A percentile compares a stretch with the other conserved stretches of the same genome.
These are phyloP conservation scores for Rhinopomastus cyanomelas DNA, from an alignment of 2,113 vertebrate genomes.

Conservation along the genomic window DNA sequence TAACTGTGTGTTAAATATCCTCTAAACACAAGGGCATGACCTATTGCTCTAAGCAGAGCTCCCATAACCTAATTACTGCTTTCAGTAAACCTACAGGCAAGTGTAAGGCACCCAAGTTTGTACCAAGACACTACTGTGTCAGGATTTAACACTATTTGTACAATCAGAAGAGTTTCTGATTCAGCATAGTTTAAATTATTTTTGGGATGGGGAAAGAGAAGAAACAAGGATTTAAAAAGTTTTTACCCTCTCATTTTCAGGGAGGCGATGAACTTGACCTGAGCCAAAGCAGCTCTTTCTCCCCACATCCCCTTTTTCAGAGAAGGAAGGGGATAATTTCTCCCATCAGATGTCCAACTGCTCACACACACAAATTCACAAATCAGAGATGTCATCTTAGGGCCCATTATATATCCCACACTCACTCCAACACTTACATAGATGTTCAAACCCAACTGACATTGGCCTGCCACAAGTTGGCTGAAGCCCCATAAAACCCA, in stretches of 20 bases:
- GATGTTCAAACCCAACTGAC: background rate
- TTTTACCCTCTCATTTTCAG: background rate
- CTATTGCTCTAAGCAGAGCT: background rate
- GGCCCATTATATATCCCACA: background rate
- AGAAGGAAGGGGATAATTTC: background rate
- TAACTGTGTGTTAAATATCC: background rate
- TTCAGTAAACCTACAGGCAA: background rate
- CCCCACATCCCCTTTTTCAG: background rate
- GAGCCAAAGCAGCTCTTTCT: background rate
- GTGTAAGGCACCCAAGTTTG: background rate
- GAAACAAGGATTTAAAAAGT: background rate
- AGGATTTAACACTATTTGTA: background rate
- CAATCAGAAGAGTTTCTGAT: background rate
- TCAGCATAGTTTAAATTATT: background rate
- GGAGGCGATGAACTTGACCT: background rate
- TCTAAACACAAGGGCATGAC: background rate
- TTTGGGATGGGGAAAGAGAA: background rate
- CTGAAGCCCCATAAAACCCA: background rate
- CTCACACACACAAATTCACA: background rate
- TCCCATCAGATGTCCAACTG: background rate
- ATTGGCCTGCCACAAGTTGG: background rate
- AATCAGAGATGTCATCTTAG: background rate
- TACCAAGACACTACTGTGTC: background rate
- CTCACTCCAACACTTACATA: background rate
- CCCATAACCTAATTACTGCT: background rate